phyloP scores from a whole-genome alignment of 2,888 invertebrate genomes.

The Andrena trimmerana region DNA sequence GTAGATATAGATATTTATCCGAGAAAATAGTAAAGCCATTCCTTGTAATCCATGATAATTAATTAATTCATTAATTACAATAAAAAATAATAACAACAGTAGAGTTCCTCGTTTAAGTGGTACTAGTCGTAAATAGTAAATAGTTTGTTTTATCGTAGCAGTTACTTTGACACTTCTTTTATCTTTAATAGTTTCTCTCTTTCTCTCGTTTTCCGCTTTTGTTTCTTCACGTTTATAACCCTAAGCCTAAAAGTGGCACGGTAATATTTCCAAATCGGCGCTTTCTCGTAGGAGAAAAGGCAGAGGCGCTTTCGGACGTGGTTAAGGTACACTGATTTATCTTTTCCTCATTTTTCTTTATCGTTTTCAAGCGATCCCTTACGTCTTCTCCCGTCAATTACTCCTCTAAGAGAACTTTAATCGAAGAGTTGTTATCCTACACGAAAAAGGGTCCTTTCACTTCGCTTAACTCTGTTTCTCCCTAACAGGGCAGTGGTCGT shows the following conservation, averaged over 20 bases:
- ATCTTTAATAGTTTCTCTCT: constrained; percentile 73
- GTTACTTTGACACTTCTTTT: constrained; percentile 80
- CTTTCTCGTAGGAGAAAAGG: constrained; percentile 50
- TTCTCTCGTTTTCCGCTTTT: constrained; percentile 5
- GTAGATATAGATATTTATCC: constrained; percentile 59
- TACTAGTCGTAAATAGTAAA: constrained; percentile 72
- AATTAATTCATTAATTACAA: constrained; percentile 68
- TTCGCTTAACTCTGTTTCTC: constrained; percentile 26
- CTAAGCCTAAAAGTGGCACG: constrained; percentile 74
- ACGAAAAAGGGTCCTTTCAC: constrained; percentile 26
- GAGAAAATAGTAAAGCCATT: constrained; percentile 74
- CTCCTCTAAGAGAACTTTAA: constrained; percentile 6
- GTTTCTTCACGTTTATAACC: constrained; percentile 56
- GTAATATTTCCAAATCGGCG: constrained; percentile 80
- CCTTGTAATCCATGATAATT: constrained; percentile 64
- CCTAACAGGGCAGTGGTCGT: constrained; percentile 67
- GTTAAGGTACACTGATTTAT: constrained; percentile 36
- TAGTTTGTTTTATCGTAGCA: constrained; percentile 76
- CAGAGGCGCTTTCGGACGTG: constrained; percentile 41
- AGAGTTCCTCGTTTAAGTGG: constrained; percentile 65
- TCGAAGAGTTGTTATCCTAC: constrained; percentile 10
- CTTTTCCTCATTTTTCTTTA: neutral
- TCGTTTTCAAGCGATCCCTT: constrained; percentile 24
- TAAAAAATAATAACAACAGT: constrained; percentile 73
- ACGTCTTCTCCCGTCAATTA: neutral